Conservation (phyloP, 2,888 invertebrate species). For the Drosophila limbata region DNA sequence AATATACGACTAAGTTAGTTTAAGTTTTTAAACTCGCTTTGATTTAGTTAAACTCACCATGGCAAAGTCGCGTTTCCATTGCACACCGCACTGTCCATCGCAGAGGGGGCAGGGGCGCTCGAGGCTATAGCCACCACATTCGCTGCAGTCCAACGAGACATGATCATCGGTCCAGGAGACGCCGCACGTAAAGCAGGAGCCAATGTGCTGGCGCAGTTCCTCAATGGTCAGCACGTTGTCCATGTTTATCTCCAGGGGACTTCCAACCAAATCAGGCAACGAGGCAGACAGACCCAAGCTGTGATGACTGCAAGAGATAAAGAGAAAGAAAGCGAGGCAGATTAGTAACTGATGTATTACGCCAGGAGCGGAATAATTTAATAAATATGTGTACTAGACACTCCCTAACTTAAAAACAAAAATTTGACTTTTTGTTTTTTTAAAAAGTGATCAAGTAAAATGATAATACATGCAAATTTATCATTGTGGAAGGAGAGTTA, state of each 20-base stretch:
- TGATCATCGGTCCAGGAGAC: constrained; percentile 93
- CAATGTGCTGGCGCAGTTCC: constrained; percentile 89
- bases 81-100: constrained; percentile 89
- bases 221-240: constrained; percentile 89
- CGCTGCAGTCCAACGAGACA: constrained; percentile 91
- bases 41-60: constrained; percentile 87
- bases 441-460: too few species aligned
- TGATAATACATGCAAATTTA: too few species aligned
- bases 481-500: too few species aligned
- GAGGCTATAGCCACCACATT: constrained; percentile 92
- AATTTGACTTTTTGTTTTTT: too few species aligned
- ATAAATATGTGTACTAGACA: not conserved
- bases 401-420: not conserved
- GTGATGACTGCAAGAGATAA: constrained; percentile 80
- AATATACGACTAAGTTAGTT: constrained; percentile 11
- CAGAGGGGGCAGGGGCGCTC: constrained; percentile 91
- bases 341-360: constrained; percentile 25
- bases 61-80: constrained; percentile 92
- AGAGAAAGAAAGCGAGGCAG: constrained; percentile 1
- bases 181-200: constrained; percentile 92
- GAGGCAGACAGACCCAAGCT: constrained; percentile 85
- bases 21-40: not conserved
- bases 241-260: constrained; percentile 83
- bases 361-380: constrained; percentile 1
- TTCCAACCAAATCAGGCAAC: constrained; percentile 84